Evolutionary conservation across 2,113 vertebrate genomes (phyloP), one percentile per base, ranked within the genome.

Genomic region (Scatophagus argus): DNA sequence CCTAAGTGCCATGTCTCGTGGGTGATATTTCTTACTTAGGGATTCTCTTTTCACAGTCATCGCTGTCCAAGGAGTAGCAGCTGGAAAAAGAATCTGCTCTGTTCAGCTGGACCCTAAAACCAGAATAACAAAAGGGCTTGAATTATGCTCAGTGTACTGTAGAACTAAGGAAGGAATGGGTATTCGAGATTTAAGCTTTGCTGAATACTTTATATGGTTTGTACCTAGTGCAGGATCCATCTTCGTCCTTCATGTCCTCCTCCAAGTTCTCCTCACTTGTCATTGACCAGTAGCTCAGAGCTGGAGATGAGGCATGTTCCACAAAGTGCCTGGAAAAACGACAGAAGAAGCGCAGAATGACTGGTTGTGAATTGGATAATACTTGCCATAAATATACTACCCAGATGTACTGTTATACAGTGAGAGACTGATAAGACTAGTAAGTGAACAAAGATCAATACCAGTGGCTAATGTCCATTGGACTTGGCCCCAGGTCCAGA

Each of bases 51-150:
- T 92, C 91, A 86, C 87, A 88, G 6, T 92, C 87, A 0, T 93
- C 88, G 52, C 92, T 93, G 87, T 93, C 88, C 23, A 83, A 16
- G 13, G 92, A 89, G 80, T 92, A 92, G 74, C 79, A 79, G 81
- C 88, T 92, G 0, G 92, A 93, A 78, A 55, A 92, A 1, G 92
- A 93, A 49, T 84, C 90, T 4, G 69, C 29, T 86, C 85, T 87
- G 2, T 72, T 36, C 65, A 89, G 68, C 27, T 52, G 19, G n/a
- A 92, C 32, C 27, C 92, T 93, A 39, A 63, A 88, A 82, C n/a
- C 27, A 38, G 4, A 11, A 39, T 19, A 29, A 84, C 36, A 80
- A 44, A 8, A 62, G 8, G 6, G 17, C 16, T 58, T 38, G 0
- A 14, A 44, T 5, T 31, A 38, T 16, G 17, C 27, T 38, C 14